Base-by-base conservation (phyloP, 2,113 vertebrate species). In the Coreoperca whiteheadi region DNA sequence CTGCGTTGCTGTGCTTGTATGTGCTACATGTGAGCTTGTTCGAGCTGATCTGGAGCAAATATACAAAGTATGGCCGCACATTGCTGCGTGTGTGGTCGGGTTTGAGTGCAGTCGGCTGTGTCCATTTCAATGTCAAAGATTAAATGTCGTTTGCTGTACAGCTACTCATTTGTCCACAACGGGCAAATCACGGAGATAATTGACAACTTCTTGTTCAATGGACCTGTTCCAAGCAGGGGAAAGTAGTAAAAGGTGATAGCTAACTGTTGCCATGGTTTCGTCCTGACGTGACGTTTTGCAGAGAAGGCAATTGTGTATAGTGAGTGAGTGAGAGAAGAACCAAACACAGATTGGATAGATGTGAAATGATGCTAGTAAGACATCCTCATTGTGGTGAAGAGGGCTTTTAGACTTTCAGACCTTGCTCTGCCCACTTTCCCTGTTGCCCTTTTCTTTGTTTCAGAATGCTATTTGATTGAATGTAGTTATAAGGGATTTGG, bases 261-360 rank as follows among this genome's bases (percentile, higher is more conserved):
- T 63, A 76, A 71, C 78, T 25, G 88, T 91, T 93, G 90, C 89
- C 89, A 94, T 91, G 92, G 92, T 93, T 89, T 93, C 85, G 83
- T 83, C 70, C 83, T 77, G 80, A 77, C 81, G 73, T 61, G 75
- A 61, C 23, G 72, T 88, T 82, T 78, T 54, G 71, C 59, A 65
- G 50, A 48, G 37, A 81, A 59, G 14, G 64, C 73, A 79, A 77
- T 30, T 79, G 54, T 65, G 72, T 57, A 71, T 78, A 59, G 63
- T 14, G 30, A 61, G 76, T n/a, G 60, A 82, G 56, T 25, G 66
- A 74, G 68, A 67, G 61, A 50, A 46, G 34, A 67, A 74, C 28
- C 68, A 39, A 68, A 79, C 23, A 64, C 34, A 83, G 79, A 70
- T 50, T 53, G 32, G 68, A 75, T 43, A 25, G 8, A 64, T 84